Percentiles rank a stretch among this genome's conserved stretches.
Conservation (phyloP, 2,888 invertebrate species). For the Apamea sordens region DNA sequence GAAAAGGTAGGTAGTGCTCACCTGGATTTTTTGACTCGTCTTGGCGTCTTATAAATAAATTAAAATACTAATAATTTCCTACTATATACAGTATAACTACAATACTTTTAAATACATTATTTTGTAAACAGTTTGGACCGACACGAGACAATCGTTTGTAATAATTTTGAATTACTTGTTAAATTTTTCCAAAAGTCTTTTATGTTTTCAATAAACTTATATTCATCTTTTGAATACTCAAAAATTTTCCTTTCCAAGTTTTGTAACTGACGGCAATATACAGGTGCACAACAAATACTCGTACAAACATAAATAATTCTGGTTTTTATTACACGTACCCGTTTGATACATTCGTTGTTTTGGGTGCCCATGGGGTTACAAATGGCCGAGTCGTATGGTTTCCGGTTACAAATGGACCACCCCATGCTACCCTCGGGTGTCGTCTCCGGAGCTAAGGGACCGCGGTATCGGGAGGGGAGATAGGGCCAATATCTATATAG, state of each 20-base stretch:
- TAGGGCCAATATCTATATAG: conserved; percentile 9
- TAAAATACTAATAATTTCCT: no score
- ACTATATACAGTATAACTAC: no score
- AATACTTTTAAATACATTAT: neutral
- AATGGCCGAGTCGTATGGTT: conserved; percentile 54
- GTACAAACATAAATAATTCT: conserved; percentile 4
- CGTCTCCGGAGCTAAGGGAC: conserved; percentile 40
- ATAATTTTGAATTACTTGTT: neutral
- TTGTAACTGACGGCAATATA: neutral
- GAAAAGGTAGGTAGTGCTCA: neutral
- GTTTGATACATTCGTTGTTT: conserved; percentile 45
- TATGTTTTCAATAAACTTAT: neutral
- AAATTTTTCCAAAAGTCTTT: neutral
- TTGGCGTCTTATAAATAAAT: neutral
- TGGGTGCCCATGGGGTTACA: conserved; percentile 34
- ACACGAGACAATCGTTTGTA: no score
- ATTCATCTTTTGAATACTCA: neutral
- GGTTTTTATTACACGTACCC: conserved; percentile 24
- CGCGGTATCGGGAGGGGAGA: conserved; percentile 3
- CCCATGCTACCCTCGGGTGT: conserved; percentile 49
- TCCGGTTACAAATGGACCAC: conserved; percentile 61
- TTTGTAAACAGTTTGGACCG: neutral
- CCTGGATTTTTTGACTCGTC: neutral
- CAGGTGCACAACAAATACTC: conserved; percentile 2
- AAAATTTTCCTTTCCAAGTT: no score